Evolutionary conservation across 2,113 vertebrate species (phyloP).

Genomic region (Redunca redunca): DNA sequence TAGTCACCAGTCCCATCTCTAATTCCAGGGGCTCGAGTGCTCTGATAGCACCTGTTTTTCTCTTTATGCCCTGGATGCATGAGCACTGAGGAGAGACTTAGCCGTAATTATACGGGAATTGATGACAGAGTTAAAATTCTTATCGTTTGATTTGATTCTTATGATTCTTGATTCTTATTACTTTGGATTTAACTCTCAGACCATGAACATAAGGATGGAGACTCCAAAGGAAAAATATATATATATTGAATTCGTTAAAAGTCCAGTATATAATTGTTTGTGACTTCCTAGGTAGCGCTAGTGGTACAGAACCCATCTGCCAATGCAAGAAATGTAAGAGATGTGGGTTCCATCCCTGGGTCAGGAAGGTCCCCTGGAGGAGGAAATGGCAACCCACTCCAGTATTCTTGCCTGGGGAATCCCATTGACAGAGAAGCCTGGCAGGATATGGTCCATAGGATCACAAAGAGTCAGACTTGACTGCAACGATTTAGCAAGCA

Average conservation of each 20-base stretch:
- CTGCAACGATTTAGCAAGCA: neutral
- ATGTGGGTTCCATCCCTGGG: neutral
- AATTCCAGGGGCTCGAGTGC: neutral
- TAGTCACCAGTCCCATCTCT: neutral
- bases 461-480: neutral
- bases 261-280: neutral
- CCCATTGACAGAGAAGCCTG: neutral
- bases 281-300: neutral
- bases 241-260: neutral
- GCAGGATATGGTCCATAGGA: neutral
- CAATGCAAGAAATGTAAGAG: neutral
- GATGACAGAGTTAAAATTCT: neutral
- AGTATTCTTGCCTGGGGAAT: neutral
- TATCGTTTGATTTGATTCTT: neutral
- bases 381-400: neutral
- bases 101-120: neutral
- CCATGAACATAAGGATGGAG: neutral
- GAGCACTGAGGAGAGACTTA: neutral
- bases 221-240: neutral
- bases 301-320: neutral
- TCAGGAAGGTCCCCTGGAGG: neutral
- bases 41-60: neutral
- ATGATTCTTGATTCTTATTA: neutral
- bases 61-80: neutral
- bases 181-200: neutral